Percentiles rank a stretch among this genome's conserved stretches.
phyloP scores from a whole-genome alignment of 1,140 invertebrate species.

The Orius insidiosus region DNA sequence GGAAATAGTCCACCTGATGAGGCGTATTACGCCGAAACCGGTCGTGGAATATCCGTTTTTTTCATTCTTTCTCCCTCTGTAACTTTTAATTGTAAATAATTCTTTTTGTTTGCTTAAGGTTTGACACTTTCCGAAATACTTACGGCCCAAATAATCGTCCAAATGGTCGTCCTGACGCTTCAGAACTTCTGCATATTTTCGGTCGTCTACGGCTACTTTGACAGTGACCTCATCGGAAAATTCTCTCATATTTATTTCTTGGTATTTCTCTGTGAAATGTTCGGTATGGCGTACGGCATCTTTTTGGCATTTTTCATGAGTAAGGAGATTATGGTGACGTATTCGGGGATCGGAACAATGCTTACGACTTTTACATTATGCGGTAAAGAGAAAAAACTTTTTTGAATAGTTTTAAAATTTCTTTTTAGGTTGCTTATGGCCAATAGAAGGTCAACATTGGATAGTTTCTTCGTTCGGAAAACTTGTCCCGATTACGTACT shows the following conservation, averaged over 20 bases:
- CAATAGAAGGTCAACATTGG: background rate
- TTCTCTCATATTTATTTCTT: background rate
- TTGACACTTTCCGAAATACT: conserved; percentile 6
- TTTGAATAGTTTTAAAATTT: background rate
- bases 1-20: too few relatives aligned
- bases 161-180: conserved; percentile 5
- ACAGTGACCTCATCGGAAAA: conserved; percentile 1
- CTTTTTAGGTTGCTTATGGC: conserved; percentile 4
- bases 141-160: conserved; percentile 1
- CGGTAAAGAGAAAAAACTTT: conserved; percentile 3
- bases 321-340: background rate
- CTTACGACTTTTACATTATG: background rate
- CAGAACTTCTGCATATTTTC: conserved; percentile 1
- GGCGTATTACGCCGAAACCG: too few relatives aligned
- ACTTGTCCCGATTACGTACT: background rate
- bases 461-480: background rate
- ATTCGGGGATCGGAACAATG: conserved; percentile 1
- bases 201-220: conserved; percentile 1
- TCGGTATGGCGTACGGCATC: conserved; percentile 3
- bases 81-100: too few relatives aligned
- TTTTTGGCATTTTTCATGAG: background rate
- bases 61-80: too few relatives aligned
- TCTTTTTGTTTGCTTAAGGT: too few relatives aligned
- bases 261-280: conserved; percentile 1
- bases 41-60: too few relatives aligned